Percentiles rank a stretch among this genome's conserved stretches.
phyloP scores from a whole-genome alignment of 2,888 invertebrate genomes.

The Euzophera pinguis region DNA sequence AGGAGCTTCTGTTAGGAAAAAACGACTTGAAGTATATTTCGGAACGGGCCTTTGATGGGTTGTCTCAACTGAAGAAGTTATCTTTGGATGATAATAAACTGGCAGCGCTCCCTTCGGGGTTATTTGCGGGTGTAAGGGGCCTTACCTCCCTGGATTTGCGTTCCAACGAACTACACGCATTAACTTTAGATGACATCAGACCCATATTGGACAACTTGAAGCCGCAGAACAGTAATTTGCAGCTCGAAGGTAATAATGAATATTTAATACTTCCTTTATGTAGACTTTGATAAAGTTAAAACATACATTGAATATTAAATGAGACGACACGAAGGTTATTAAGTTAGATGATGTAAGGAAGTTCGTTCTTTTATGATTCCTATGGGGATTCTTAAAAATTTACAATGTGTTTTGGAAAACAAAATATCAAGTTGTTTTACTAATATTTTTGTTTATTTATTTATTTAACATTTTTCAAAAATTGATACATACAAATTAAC shows the following conservation, averaged over 20 bases:
- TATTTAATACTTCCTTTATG: constrained; percentile 52
- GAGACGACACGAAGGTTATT: constrained; percentile 55
- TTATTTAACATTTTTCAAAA: too few species aligned
- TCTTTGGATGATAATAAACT: constrained; percentile 89
- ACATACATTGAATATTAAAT: constrained; percentile 66
- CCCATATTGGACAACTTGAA: constrained; percentile 89
- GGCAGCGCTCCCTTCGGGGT: constrained; percentile 83
- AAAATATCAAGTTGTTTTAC: too few species aligned
- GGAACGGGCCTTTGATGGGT: constrained; percentile 87
- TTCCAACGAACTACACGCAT: constrained; percentile 86
- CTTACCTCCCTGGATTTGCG: constrained; percentile 87
- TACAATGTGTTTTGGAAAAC: too few species aligned
- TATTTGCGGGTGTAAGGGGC: constrained; percentile 86
- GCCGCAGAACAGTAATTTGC: constrained; percentile 86
- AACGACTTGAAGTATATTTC: constrained; percentile 86
- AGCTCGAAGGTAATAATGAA: constrained; percentile 84
- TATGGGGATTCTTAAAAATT: constrained; percentile 41
- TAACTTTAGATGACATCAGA: constrained; percentile 87
- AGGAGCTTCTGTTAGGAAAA: constrained; percentile 84
- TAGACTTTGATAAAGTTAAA: constrained; percentile 57
- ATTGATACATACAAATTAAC: too few species aligned
- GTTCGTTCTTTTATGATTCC: constrained; percentile 64
- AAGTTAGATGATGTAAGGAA: constrained; percentile 60
- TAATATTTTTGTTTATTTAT: too few species aligned
- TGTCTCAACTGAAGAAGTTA: constrained; percentile 85